Evolutionary conservation across 92 coral and sea anemone genomes (phyloP).

Genomic region (Meandrina meandrites): DNA sequence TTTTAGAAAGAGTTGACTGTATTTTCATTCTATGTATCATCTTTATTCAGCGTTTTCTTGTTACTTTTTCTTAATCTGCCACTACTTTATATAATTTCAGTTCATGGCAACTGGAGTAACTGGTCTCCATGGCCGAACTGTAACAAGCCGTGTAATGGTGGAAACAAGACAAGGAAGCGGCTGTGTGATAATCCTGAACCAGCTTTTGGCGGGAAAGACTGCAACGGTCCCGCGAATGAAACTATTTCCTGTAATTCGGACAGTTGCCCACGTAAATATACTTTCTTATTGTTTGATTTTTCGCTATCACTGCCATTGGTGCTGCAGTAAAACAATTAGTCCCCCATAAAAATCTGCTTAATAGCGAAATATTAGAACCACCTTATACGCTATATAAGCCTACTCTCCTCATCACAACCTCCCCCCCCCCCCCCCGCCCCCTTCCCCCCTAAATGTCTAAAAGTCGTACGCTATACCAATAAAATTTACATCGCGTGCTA

Average conservation of each 20-base stretch:
- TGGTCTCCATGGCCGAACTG: conserved; percentile 66
- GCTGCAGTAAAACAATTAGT: neutral
- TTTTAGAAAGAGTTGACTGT: too few relatives aligned
- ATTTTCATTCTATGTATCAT: neutral
- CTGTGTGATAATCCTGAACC: conserved; percentile 52
- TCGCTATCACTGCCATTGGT: neutral
- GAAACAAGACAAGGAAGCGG: conserved; percentile 39
- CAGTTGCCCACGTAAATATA: conserved; percentile 43
- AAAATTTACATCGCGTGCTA: too few relatives aligned
- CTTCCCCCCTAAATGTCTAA: too few relatives aligned
- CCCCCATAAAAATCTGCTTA: too few relatives aligned
- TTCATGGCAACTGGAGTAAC: conserved; percentile 50
- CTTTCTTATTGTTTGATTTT: neutral
- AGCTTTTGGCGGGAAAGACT: conserved; percentile 44
- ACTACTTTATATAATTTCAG: neutral
- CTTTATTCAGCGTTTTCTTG: too few relatives aligned
- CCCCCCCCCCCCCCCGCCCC: too few relatives aligned
- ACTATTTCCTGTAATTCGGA: conserved; percentile 22
- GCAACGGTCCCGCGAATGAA: conserved; percentile 29
- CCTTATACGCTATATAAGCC: too few relatives aligned
- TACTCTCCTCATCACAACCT: too few relatives aligned
- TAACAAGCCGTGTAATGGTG: conserved; percentile 56
- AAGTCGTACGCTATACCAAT: too few relatives aligned
- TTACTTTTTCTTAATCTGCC: too few relatives aligned
- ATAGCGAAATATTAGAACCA: too few relatives aligned